Evolutionary conservation across 2,888 invertebrate species (phyloP).

Genomic region (Ophioninae sp.): DNA sequence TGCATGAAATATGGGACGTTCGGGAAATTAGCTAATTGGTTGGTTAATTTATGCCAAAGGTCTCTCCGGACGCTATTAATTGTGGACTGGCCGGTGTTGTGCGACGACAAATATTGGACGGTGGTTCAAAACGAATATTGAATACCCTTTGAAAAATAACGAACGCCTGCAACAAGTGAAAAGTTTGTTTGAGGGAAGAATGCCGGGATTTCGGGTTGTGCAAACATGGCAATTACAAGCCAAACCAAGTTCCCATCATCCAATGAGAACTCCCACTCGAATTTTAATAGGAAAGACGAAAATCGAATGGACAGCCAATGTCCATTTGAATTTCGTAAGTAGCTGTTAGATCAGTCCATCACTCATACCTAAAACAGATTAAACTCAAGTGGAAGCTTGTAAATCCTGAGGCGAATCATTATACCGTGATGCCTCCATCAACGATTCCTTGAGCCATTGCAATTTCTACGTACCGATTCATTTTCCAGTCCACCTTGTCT

Average conservation of each 20-base stretch:
- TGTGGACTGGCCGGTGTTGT: neutral
- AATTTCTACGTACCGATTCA: too few species aligned
- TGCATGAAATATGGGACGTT: neutral
- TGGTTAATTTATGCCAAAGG: neutral
- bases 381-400: too few species aligned
- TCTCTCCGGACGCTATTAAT: neutral
- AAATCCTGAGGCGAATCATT: too few species aligned
- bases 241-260: neutral
- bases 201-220: neutral
- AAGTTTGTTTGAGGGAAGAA: neutral
- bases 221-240: neutral
- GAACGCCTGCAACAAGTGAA: neutral
- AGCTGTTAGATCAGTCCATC: too few species aligned
- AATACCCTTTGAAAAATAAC: constrained; percentile 3
- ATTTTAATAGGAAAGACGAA: too few species aligned
- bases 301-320: too few species aligned
- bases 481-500: too few species aligned
- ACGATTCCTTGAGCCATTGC: too few species aligned
- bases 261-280: too few species aligned
- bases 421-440: too few species aligned
- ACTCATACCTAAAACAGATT: too few species aligned
- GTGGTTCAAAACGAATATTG: constrained; percentile 14
- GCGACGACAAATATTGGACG: constrained; percentile 15
- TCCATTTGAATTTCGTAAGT: too few species aligned
- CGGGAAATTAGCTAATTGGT: constrained; percentile 12